Percentiles rank a stretch among this genome's conserved stretches.
Evolutionary conservation across 2,113 vertebrate genomes (phyloP).

Genomic region (Asarcornis scutulata): DNA sequence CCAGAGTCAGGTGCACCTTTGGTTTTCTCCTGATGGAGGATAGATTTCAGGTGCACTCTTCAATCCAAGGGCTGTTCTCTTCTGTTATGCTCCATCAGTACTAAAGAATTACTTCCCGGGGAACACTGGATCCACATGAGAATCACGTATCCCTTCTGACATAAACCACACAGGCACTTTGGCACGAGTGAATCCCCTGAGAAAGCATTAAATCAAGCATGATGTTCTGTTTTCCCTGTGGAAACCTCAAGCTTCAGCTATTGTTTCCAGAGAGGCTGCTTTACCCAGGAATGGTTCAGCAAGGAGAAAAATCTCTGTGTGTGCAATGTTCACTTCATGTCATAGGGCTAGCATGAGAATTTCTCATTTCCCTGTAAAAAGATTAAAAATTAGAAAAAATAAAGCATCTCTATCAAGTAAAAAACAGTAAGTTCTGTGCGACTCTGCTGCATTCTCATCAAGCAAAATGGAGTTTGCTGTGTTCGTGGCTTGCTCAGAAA

Average conservation of each 20-base stretch:
- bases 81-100: background rate
- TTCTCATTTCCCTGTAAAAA: background rate
- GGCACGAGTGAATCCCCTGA: conserved; percentile 27
- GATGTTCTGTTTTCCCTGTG: conserved; percentile 4
- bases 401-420: background rate
- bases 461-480: background rate
- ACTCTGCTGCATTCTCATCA: background rate
- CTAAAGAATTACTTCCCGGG: background rate
- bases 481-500: background rate
- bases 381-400: background rate
- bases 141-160: background rate
- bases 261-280: conserved; percentile 7
- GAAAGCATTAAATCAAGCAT: conserved; percentile 27
- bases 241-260: background rate
- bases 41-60: background rate
- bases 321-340: background rate
- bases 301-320: background rate
- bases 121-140: background rate
- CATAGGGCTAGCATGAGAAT: background rate
- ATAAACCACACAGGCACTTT: background rate
- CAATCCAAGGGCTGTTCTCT: background rate
- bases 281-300: background rate
- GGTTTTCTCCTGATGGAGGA: background rate
- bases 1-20: background rate
- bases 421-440: background rate